A percentile compares a stretch with the other conserved stretches of the same genome.
phyloP scores from a whole-genome alignment of 2,888 invertebrate genomes.

The Opisthograptis luteolata region DNA sequence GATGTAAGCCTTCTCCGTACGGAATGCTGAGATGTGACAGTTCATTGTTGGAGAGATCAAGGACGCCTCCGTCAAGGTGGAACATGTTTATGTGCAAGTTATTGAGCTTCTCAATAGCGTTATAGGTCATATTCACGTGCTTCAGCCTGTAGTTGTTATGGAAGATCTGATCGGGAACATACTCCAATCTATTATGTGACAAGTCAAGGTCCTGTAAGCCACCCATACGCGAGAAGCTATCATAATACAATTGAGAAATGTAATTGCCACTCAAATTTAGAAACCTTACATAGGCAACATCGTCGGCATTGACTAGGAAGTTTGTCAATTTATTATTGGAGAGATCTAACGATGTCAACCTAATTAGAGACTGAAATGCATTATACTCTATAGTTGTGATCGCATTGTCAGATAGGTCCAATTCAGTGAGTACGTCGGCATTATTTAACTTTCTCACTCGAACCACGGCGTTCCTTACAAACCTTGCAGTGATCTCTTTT shows the following conservation, averaged over 20 bases:
- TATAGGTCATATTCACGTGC: constrained; percentile 65
- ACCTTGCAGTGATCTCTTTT: constrained; percentile 46
- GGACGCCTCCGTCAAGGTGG: constrained; percentile 62
- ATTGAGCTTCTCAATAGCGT: constrained; percentile 54
- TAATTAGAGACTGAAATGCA: constrained; percentile 63
- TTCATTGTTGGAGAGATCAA: constrained; percentile 70
- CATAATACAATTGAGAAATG: constrained; percentile 54
- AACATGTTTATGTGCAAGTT: constrained; percentile 61
- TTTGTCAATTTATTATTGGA: constrained; percentile 60
- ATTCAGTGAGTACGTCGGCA: constrained; percentile 57
- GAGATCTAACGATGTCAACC: constrained; percentile 60
- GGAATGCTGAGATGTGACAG: constrained; percentile 57
- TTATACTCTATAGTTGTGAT: constrained; percentile 63
- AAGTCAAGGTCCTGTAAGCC: constrained; percentile 71
- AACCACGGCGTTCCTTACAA: constrained; percentile 39
- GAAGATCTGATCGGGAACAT: constrained; percentile 62
- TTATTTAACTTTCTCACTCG: constrained; percentile 33
- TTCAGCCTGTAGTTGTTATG: constrained; percentile 57
- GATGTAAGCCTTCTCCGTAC: constrained; percentile 55
- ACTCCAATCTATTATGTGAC: constrained; percentile 61
- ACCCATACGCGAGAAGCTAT: constrained; percentile 63
- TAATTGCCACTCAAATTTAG: constrained; percentile 68
- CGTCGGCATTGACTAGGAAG: constrained; percentile 60
- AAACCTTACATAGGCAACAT: constrained; percentile 57
- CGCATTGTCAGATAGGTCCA: constrained; percentile 68